Percentiles rank a stretch among this genome's conserved stretches.
Evolutionary conservation across 2,888 invertebrate genomes (phyloP).

Genomic region (Dexiosoma caninum): DNA sequence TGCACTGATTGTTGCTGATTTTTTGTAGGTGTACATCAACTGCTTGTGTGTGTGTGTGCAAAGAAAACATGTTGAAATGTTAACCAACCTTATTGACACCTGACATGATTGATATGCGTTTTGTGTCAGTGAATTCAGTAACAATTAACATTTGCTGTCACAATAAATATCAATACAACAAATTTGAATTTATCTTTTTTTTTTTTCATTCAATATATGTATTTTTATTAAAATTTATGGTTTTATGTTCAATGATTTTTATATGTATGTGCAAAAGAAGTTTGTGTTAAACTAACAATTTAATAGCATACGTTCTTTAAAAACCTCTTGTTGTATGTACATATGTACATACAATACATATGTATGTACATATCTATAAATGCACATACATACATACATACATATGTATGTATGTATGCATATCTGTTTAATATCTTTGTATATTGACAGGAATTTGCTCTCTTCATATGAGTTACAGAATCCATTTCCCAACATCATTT

Average conservation of each 20-base stretch:
- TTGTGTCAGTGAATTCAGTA: constrained; percentile 44
- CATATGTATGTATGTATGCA: too few relatives aligned
- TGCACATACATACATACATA: neutral
- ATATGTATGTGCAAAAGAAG: too few relatives aligned
- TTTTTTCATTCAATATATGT: neutral
- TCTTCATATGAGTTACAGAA: too few relatives aligned
- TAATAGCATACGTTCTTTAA: too few relatives aligned
- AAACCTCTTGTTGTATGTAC: too few relatives aligned
- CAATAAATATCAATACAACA: constrained; percentile 46
- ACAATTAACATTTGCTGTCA: constrained; percentile 55
- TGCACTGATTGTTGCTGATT: neutral
- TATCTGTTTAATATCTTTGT: too few relatives aligned
- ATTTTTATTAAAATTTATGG: too few relatives aligned
- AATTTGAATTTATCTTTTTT: neutral
- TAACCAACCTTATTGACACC: constrained; percentile 59
- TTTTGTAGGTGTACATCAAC: neutral
- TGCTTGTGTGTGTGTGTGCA: neutral
- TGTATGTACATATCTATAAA: neutral
- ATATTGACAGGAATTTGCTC: too few relatives aligned
- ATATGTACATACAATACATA: neutral
- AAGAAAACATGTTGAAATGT: constrained; percentile 36
- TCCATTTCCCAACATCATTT: too few relatives aligned
- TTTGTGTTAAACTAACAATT: too few relatives aligned
- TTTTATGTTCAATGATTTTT: too few relatives aligned
- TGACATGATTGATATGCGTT: constrained; percentile 59